Base-by-base conservation (phyloP, 2,888 invertebrate genomes). In the Drosophila subquinaria region DNA sequence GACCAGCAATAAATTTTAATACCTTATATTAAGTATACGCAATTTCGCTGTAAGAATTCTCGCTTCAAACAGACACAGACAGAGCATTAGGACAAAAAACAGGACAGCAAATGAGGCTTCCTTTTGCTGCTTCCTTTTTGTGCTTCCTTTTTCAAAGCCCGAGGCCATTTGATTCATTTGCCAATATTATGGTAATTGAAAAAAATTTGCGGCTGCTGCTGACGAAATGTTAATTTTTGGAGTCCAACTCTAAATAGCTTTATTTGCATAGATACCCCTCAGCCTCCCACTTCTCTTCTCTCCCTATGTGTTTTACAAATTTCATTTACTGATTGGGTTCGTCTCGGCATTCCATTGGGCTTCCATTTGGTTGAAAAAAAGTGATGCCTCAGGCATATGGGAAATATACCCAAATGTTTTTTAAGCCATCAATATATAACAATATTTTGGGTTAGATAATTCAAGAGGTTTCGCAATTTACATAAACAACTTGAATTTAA, bases 181-280 rank as follows among this genome's bases (percentile, higher is more conserved):
- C 23, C 62, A 56, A 69, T 60, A 65, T 42, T 50, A 47, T 51
- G 47, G 17, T 66, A 66, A 71, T 76, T 62, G 38, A 15, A 47
- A 63, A 62, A 60, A 64, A 63, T 56, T 66, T 60, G 43, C 38
- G 57, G 45, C 53, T 50, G 35, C 59, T 57, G 45, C 68, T 69
- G 61, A 67, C 42, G 68, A 73, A 82, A 74, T 81, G 72, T 64
- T 81, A 72, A 81, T 80, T 81, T 78, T 68, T 47, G 10, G 33
- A 66, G 35, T 36, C 68, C 47, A 43, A 48, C 63, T 63, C 66
- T 64, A 62, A 76, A 76, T 70, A 43, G 56, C 65, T 63, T 45
- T 59, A 73, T 85, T 84, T 85, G 57, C 76, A 81, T 83, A 64
- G 43, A 48, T 50, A 13, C 10, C 30, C 10, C 40, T 23, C 36